These are phyloP conservation scores for Channallabes apus DNA, from an alignment of 2,797 vertebrate genomes.

Conservation along the genomic window DNA sequence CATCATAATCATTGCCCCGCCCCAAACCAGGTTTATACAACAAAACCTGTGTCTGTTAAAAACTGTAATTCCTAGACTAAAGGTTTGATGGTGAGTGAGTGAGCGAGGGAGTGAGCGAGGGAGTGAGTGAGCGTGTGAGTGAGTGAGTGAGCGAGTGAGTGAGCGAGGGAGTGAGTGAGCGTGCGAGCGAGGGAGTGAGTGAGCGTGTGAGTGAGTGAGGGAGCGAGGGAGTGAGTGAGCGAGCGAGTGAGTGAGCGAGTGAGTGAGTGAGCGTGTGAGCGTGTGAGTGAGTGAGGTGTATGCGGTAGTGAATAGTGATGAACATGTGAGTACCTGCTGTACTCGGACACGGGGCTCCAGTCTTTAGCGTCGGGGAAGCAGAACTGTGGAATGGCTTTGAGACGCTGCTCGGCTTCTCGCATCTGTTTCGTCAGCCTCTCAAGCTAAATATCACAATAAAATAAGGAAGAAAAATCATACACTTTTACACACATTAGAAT, in stretches of 20 bases:
- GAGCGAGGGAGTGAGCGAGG: no score
- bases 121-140: no score
- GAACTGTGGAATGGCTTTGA: slow-evolving; percentile 98
- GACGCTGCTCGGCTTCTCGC: slow-evolving; percentile 93
- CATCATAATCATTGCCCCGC: neutral
- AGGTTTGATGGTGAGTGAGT: no score
- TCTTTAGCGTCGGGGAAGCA: slow-evolving; percentile 98
- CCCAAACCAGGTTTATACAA: neutral
- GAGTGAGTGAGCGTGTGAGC: no score
- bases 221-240: no score
- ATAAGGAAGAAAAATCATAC: slow-evolving; percentile 32
- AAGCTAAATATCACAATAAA: slow-evolving; percentile 73
- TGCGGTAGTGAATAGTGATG: neutral
- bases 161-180: no score
- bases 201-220: no score
- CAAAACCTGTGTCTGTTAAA: neutral
- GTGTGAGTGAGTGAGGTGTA: neutral
- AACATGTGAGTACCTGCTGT: slow-evolving; percentile 79
- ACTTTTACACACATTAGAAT: neutral
- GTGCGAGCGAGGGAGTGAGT: no score
- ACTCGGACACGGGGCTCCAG: slow-evolving; percentile 93
- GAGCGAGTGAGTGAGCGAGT: no score
- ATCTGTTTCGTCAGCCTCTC: slow-evolving; percentile 96
- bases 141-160: no score
- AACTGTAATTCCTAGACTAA: neutral